A percentile compares a stretch with the other conserved stretches of the same genome.
Evolutionary conservation across 2,113 vertebrate genomes (phyloP).

Genomic region (Urocynchramus pylzowi): DNA sequence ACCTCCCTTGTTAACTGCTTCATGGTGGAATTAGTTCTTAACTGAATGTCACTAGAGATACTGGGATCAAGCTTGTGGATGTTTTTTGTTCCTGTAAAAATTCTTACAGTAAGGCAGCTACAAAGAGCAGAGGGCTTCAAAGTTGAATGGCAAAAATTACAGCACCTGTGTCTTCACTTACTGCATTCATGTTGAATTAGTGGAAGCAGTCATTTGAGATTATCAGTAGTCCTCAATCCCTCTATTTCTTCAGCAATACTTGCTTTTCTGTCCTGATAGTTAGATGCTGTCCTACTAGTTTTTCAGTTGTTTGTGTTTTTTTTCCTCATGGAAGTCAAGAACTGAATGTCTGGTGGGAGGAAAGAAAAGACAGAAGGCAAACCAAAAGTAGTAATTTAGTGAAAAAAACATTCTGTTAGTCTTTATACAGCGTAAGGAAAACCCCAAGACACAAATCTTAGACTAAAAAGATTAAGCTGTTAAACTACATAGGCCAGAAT

Average conservation of each 20-base stretch:
- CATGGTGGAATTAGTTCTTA: background rate
- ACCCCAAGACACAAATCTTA: slow-evolving; percentile 3
- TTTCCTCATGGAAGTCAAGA: background rate
- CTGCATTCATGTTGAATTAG: background rate
- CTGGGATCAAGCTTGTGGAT: background rate
- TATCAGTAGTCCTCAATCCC: background rate
- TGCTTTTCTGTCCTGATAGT: background rate
- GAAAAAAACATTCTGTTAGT: background rate
- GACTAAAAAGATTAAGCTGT: slow-evolving; percentile 43
- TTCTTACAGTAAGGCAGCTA: background rate
- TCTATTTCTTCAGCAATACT: background rate
- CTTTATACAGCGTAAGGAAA: slow-evolving; percentile 17
- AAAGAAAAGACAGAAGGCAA: slow-evolving; percentile 46
- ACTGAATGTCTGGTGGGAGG: background rate
- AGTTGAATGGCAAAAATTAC: background rate
- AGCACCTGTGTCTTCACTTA: background rate
- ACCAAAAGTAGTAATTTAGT: slow-evolving; percentile 43
- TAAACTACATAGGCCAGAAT: slow-evolving; percentile 7
- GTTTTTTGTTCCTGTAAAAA: background rate
- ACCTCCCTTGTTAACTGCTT: background rate
- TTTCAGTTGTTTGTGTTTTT: background rate
- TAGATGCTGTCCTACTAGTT: background rate
- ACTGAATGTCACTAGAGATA: background rate
- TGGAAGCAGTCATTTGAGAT: background rate
- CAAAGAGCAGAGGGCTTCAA: background rate